These are phyloP conservation scores for Neomonachus schauinslandi DNA, from an alignment of 2,113 vertebrate genomes.

Conservation along the genomic window DNA sequence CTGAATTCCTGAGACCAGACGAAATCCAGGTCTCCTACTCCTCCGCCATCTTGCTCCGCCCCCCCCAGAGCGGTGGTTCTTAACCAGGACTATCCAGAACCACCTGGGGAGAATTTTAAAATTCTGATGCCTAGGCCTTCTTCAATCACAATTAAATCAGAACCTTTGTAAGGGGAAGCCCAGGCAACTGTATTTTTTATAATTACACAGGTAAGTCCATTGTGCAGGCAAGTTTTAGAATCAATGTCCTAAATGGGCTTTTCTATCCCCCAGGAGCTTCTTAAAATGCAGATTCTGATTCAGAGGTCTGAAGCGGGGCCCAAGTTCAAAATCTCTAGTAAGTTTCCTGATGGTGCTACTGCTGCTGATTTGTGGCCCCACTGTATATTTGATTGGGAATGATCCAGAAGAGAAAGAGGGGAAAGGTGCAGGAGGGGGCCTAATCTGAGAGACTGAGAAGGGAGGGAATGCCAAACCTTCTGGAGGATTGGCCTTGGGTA, in stretches of 20 bases:
- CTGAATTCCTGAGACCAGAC: too few relatives aligned
- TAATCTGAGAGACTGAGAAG: not conserved
- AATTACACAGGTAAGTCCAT: not conserved
- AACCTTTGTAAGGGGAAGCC: not conserved
- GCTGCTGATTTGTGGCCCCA: not conserved
- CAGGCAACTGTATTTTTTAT: not conserved
- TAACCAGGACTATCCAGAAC: not conserved
- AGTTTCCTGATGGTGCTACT: not conserved
- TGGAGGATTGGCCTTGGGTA: not conserved
- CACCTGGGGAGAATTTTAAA: not conserved
- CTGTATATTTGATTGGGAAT: not conserved
- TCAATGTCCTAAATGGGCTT: not conserved
- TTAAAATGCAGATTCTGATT: not conserved
- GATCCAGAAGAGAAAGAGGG: not conserved
- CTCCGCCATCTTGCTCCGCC: too few relatives aligned
- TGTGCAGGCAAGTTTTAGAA: not conserved
- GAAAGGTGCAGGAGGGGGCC: not conserved
- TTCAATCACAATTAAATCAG: not conserved
- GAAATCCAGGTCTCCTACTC: too few relatives aligned
- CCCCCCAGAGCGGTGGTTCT: not conserved
- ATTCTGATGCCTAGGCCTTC: not conserved
- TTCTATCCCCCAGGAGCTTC: not conserved
- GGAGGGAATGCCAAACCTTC: not conserved
- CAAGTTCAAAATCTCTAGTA: not conserved
- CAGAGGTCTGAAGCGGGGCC: not conserved